These are phyloP conservation scores for Hyperopisus bebe DNA, from an alignment of 2,113 vertebrate species.

Conservation along the genomic window DNA sequence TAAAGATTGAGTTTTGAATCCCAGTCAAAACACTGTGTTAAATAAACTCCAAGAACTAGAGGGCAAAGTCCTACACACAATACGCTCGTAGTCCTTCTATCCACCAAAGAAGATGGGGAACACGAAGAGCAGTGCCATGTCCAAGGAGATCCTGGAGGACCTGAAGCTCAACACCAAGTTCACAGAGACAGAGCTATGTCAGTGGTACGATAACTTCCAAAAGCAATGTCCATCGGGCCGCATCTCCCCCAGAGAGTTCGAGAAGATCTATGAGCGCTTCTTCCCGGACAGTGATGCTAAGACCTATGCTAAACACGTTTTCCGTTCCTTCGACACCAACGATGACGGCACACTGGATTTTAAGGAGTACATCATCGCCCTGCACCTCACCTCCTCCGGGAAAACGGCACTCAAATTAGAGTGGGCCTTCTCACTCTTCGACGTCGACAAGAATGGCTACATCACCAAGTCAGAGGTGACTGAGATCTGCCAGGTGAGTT, in stretches of 20 bases:
- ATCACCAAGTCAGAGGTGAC: slow-evolving; percentile 82
- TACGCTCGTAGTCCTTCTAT: neutral
- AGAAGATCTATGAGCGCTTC: slow-evolving; percentile 83
- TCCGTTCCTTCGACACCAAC: slow-evolving; percentile 89
- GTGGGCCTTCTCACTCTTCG: slow-evolving; percentile 91
- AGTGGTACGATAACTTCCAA: slow-evolving; percentile 86
- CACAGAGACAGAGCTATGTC: slow-evolving; percentile 68
- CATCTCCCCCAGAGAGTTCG: slow-evolving; percentile 73
- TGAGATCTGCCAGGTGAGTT: slow-evolving; percentile 78
- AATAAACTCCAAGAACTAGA: neutral
- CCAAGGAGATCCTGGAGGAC: slow-evolving; percentile 83
- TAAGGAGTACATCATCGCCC: slow-evolving; percentile 86
- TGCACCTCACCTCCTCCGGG: slow-evolving; percentile 81
- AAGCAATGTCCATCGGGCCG: slow-evolving; percentile 79
- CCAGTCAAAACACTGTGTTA: neutral
- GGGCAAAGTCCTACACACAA: neutral
- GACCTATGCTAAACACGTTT: slow-evolving; percentile 82
- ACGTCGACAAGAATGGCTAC: slow-evolving; percentile 84
- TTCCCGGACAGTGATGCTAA: slow-evolving; percentile 82
- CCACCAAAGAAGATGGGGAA: slow-evolving; percentile 73
- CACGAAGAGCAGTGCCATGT: slow-evolving; percentile 74
- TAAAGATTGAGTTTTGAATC: neutral
- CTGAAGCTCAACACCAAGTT: slow-evolving; percentile 78
- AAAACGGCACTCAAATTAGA: slow-evolving; percentile 78
- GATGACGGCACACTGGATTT: slow-evolving; percentile 86